phyloP scores from a whole-genome alignment of 2,797 vertebrate species.

The Diceros bicornis region DNA sequence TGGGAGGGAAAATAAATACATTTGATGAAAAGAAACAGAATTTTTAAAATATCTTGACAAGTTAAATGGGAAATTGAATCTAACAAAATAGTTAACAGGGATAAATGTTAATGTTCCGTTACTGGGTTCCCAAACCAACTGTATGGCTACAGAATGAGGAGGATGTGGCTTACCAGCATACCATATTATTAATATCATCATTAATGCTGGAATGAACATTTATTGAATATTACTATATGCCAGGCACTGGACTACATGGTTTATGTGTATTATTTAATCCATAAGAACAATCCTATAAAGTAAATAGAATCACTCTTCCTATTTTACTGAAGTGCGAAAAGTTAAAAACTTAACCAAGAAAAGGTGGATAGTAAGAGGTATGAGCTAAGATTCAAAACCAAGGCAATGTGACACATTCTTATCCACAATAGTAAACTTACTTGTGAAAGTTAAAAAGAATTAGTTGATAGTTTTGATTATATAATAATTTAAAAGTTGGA shows the following conservation, averaged over 20 bases:
- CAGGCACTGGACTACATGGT: neutral
- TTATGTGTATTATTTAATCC: neutral
- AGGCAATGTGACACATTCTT: neutral
- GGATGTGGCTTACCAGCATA: neutral
- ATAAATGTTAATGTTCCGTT: neutral
- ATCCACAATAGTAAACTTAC: neutral
- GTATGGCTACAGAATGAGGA: neutral
- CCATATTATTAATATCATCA: neutral
- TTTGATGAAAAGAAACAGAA: conserved; percentile 34
- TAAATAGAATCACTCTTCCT: neutral
- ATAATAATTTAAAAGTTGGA: neutral
- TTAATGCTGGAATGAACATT: neutral
- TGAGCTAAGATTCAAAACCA: neutral
- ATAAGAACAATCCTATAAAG: neutral
- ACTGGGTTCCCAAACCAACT: neutral
- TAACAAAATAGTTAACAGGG: neutral
- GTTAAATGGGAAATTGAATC: neutral
- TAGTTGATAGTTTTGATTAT: neutral
- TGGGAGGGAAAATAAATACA: neutral
- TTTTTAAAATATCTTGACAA: neutral
- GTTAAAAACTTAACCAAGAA: conserved; percentile 45
- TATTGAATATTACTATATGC: neutral
- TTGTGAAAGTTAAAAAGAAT: neutral
- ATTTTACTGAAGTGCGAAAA: neutral
- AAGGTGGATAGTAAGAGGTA: neutral